Evolutionary conservation across 2,113 vertebrate genomes (phyloP), one percentile per base, ranked within the genome.

Genomic region (Chinchilla lanigera): DNA sequence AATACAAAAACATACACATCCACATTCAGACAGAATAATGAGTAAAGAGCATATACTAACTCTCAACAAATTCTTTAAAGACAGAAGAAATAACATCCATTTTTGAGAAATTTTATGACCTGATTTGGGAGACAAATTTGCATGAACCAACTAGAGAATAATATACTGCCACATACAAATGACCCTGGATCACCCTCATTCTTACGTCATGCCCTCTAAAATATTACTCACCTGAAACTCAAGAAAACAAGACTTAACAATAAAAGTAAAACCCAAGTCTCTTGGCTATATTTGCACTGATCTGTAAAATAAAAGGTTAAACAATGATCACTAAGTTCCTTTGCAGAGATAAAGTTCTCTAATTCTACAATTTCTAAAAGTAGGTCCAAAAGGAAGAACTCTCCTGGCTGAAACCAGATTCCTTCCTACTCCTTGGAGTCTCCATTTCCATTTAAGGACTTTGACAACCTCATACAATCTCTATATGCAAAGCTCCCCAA

Each of bases 201-300:
- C 86, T 88, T 85, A 19, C 0, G 5, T 83, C 44, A 20, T 16
- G 41, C 13, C 26, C 56, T 85, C 87, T 88, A 89, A 95, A 93
- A 88, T 63, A 56, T 50, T 17, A 22, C 24, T 95, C 61, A 85
- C 77, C 69, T 94, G 63, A 93, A 96, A 97, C 38, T 65, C 71
- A 52, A 89, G 95, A 82, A 94, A 96, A 67, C 30, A 38, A 86
- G 84, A 82, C 56, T 93, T 38, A 10, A 50, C 38, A 93, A 50
- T 86, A 82, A 93, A 92, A 47, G 52, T 61, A 78, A 85, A 96
- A 63, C 61, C 58, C 73, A 58, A 13, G 19, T 20, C n/a, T 63
- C 77, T 89, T 5, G 35, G 44, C 38, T 60, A 60, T 35, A 56
- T 47, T 90, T 92, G 38, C 19, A 24, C 20, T 73, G 38, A 88